Base-by-base conservation (phyloP, 2,113 vertebrate genomes). In the Eleginops maclovinus region DNA sequence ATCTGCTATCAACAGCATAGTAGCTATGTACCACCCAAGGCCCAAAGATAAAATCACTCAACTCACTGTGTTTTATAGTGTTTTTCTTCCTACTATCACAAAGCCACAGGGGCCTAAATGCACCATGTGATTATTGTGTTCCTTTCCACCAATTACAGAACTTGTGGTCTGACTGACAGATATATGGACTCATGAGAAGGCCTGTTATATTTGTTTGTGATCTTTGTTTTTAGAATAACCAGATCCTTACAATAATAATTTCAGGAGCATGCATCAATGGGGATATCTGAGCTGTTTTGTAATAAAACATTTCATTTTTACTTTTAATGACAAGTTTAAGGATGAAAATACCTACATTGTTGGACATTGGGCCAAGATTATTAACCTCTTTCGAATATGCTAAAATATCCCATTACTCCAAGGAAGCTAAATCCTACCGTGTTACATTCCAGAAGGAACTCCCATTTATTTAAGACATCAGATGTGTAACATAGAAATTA, bases 1-100 rank as follows among this genome's bases (percentile, higher is more conserved):
- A 36, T 72, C 58, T 69, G 76, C 81, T 71, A 90, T 72, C 65
- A 88, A 66, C 87, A 90, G 72, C 92, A 94, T 94, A 47, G 55
- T 75, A 75, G 15, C 31, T 74, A 61, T 68, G 36, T 36, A 46
- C 63, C 50, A 60, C 44, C 15, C 21, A 56, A 51, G 22, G 64
- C 28, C 58, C 28, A 51, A n/a, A 60, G 28, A 64, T 28, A 19
- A 76, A 47, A 58, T 5, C 46, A 17, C 31, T 77, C 22, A 24
- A 55, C 28, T 75, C 58, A 62, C 9, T 59, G 46, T 51, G 46
- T 81, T 88, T 87, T 89, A 89, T 89, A 85, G 40, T 21, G 12
- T 41, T 61, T 81, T 72, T 53, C 49, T 62, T 44, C n/a, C 1
- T 22, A 62, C 17, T n/a, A 75, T 47, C 43, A 63, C 11, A 76